Conservation (phyloP, 2,113 vertebrate species). For the Mesoclemmys tuberculata region DNA sequence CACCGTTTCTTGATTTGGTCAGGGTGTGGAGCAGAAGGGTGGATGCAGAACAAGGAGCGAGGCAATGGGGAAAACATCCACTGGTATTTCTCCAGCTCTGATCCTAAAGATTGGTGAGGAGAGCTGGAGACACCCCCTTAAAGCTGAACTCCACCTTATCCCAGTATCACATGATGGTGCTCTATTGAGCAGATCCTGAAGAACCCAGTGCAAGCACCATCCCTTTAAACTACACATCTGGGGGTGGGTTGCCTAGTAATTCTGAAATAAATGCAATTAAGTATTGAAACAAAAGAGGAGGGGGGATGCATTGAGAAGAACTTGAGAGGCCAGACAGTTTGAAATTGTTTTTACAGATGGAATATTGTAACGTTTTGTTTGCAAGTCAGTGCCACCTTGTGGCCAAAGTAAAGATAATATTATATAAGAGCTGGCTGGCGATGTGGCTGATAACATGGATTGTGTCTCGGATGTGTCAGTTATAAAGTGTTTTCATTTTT, state of each 20-base stretch:
- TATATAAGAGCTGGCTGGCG: background rate
- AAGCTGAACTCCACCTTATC: conserved; percentile 80
- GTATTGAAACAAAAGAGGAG: conserved; percentile 34
- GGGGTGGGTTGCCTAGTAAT: conserved; percentile 74
- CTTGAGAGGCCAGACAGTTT: conserved; percentile 19
- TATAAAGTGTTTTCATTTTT: background rate
- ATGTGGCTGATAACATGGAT: background rate
- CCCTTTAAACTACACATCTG: conserved; percentile 59
- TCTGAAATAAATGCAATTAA: conserved; percentile 50
- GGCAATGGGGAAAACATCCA: background rate
- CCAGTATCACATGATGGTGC: conserved; percentile 71
- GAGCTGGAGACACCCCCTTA: conserved; percentile 77
- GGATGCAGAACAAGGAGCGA: background rate
- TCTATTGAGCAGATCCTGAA: conserved; percentile 42
- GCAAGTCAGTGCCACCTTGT: conserved; percentile 79
- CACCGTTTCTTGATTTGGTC: background rate
- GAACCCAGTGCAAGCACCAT: conserved; percentile 49
- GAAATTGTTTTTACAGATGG: background rate
- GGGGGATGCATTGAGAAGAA: background rate
- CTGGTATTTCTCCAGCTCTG: conserved; percentile 44
- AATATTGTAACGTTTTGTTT: conserved; percentile 57
- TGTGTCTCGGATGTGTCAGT: background rate
- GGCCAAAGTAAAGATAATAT: conserved; percentile 39
- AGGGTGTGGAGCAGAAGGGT: background rate
- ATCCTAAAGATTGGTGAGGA: conserved; percentile 59